These are phyloP conservation scores for Rhopalosiphum padi DNA, from an alignment of 1,140 invertebrate genomes.

Conservation along the genomic window DNA sequence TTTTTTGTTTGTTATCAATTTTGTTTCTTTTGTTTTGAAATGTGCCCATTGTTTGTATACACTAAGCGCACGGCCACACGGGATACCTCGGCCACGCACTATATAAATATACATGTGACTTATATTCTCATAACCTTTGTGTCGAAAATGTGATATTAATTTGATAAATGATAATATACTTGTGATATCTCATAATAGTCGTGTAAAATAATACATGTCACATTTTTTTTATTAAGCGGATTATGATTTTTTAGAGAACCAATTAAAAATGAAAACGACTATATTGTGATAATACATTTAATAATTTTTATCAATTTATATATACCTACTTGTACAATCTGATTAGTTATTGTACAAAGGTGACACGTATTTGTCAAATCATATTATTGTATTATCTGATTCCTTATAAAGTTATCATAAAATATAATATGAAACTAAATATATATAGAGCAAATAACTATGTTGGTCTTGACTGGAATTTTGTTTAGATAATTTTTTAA, in stretches of 20 bases:
- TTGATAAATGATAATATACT: neutral
- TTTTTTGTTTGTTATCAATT: neutral
- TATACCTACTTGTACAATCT: neutral
- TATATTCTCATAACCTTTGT: neutral
- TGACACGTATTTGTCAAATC: neutral
- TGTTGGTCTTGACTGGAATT: constrained; percentile 1
- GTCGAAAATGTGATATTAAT: neutral
- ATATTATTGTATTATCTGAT: neutral
- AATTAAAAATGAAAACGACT: too few relatives aligned
- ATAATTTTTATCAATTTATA: neutral
- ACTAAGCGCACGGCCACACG: neutral
- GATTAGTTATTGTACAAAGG: neutral
- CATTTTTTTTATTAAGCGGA: too few relatives aligned
- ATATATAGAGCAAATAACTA: too few relatives aligned
- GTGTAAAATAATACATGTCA: too few relatives aligned
- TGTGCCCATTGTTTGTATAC: neutral
- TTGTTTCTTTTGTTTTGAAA: neutral
- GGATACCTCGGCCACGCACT: neutral
- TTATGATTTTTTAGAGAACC: too few relatives aligned
- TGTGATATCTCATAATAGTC: too few relatives aligned
- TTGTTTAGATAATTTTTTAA: neutral
- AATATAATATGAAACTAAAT: neutral
- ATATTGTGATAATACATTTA: neutral
- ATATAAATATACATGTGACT: neutral
- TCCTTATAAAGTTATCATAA: neutral